Base-by-base conservation (phyloP, 2,888 invertebrate genomes). In the Syrphus vitripennis region DNA sequence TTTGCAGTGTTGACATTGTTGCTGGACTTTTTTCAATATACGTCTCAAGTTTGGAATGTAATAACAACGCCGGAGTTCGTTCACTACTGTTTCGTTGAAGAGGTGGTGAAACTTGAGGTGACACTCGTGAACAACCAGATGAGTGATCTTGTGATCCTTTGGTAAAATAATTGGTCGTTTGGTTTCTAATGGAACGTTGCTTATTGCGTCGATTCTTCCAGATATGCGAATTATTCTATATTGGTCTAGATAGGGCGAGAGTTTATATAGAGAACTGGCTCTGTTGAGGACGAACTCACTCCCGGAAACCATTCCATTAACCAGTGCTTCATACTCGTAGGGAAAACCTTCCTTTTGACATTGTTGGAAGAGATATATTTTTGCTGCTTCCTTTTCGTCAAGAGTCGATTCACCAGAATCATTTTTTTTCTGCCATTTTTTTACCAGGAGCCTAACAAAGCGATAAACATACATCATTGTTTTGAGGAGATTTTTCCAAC, bases 121-220 rank as follows among this genome's bases (percentile, higher is more conserved):
- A 12, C 71, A 82, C 53, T 82, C 45, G 26, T 82, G 5, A 9
- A 77, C 42, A 10, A 86, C 21, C 10, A 69, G 48, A 10, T 21
- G 21, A 24, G 82, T 82, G 21, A 83, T 61, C 10, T 55, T 16
- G 12, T 82, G 78, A 1, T 61, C 48, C 16, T 72, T 83, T 6
- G 83, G 81, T 14, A 78, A 14, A 29, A 82, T 74, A 14, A 86
- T 65, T 12, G 84, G 79, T 53, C 67, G 80, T 12, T 74, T 83
- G 3, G 70, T 63, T 0, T 57, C 70, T 7, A 81, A 34, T 0
- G 78, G 40, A 4, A 71, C 77, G 10, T 74, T 67, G 14, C 71
- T 19, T 31, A 72, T 57, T 3, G 42, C 75, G n/a, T 82, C 78
- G 12, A 79, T 76, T 3, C 79, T 74, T 5, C 76, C 76, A 21